Conservation (phyloP, 2,797 vertebrate genomes). For the Petrocephalus sullivani region DNA sequence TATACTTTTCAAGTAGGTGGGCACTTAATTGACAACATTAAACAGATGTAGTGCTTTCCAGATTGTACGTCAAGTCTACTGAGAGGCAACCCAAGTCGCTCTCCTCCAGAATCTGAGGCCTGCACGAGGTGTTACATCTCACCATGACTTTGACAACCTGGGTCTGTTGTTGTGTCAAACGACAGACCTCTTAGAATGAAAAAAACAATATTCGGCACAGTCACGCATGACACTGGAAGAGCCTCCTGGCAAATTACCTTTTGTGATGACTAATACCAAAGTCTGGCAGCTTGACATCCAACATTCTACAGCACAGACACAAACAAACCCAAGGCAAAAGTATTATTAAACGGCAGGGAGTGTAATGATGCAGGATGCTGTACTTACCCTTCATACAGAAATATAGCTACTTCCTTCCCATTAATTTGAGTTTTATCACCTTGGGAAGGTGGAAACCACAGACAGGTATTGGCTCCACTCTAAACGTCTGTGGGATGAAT, state of each 20-base stretch:
- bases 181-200: background rate
- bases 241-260: background rate
- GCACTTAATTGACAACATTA: background rate
- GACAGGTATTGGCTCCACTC: background rate
- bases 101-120: background rate
- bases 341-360: background rate
- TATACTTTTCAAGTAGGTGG: background rate
- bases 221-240: background rate
- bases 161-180: background rate
- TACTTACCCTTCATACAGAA: slow-evolving; percentile 13
- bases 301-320: background rate
- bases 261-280: background rate
- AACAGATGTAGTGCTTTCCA: background rate
- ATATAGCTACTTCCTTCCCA: background rate
- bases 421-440: slow-evolving; percentile 1
- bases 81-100: background rate
- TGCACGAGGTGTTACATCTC: background rate
- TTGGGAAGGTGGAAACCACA: background rate
- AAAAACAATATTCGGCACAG: background rate
- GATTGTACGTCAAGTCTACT: background rate
- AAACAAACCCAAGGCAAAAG: background rate
- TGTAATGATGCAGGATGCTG: background rate
- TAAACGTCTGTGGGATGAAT: background rate
- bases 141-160: background rate
- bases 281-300: background rate